Evolutionary conservation across 1,140 invertebrate species (phyloP), one percentile per base, ranked within the genome.

Genomic region (Drosophila nannoptera): DNA sequence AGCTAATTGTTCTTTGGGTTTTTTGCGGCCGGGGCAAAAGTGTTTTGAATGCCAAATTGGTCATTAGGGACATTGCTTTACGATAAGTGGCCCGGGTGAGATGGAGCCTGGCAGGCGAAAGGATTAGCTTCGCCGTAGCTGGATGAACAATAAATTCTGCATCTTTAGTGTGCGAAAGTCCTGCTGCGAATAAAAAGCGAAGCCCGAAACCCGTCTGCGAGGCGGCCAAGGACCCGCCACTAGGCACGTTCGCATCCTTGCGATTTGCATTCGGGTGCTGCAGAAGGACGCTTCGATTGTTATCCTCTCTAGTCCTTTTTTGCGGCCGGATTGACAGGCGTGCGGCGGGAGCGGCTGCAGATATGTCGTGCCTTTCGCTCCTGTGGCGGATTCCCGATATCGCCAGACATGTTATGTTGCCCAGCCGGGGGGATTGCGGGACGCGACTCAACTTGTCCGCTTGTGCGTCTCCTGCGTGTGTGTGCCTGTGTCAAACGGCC

Each of bases 401-500:
- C 75, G 54, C 53, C 76, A 71, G 72, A 78, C 68, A 58, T 56
- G 52, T 61, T 78, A 58, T 56, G 52, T 61, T 78, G 65, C 75
- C 77, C 55, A 50, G 63, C 55, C 46, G 59, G 42, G 69, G 62
- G 65, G 59, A 73, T 61, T 77, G 81, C 59, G 70, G 22, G 32
- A 63, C 56, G 75, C 68, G 74, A 75, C 78, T 83, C 71, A 82
- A 77, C 69, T 77, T 77, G 67, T 83, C 67, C 67, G 72, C 75
- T 83, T 72, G 71, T 69, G 78, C 73, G 78, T 76, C 60, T 68
- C 9, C 14, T 14, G 40, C 66, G 71, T 70, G 40, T 69, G 71
- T 70, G 78, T 70, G 80, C 80, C 66, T 68, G 70, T 84, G 73
- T 84, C 65, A 81, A 77, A 82, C 68, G 69, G 76, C 69, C 73